Evolutionary conservation across 2,888 invertebrate genomes (phyloP).

Genomic region (Leucozona laternaria): DNA sequence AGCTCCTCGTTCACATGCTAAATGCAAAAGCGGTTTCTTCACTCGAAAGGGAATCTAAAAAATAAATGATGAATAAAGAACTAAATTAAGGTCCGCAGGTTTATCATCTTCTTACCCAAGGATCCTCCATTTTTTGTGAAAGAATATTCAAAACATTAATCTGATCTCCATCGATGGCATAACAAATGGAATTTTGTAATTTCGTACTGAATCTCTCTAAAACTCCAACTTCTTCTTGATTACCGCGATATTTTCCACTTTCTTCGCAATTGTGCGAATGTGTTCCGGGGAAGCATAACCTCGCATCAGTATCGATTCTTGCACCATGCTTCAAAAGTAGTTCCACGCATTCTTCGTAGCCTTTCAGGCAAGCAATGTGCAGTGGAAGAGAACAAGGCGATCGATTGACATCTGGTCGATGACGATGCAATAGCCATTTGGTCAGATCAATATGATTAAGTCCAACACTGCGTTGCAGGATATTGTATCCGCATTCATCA

Average conservation of each 20-base stretch:
- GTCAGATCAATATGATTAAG: conserved; percentile 89
- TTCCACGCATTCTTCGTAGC: conserved; percentile 89
- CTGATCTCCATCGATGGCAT: conserved; percentile 90
- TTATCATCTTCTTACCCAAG: conserved; percentile 84
- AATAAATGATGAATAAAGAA: not conserved
- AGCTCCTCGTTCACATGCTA: conserved; percentile 89
- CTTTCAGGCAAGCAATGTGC: conserved; percentile 90
- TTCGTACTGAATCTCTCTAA: conserved; percentile 84
- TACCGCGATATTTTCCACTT: conserved; percentile 86
- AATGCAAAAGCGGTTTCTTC: conserved; percentile 87
- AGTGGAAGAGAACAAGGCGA: conserved; percentile 90
- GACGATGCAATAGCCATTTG: conserved; percentile 87
- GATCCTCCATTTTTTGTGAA: conserved; percentile 88
- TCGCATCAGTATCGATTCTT: conserved; percentile 88
- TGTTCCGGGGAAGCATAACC: conserved; percentile 90
- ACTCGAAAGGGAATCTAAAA: conserved; percentile 84
- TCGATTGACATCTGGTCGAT: conserved; percentile 87
- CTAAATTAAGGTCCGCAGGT: not conserved
- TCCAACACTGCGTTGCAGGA: conserved; percentile 90
- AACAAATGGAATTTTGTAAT: conserved; percentile 89
- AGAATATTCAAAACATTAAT: conserved; percentile 88
- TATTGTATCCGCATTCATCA: conserved; percentile 88
- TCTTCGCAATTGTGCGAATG: conserved; percentile 89
- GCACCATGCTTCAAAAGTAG: conserved; percentile 88
- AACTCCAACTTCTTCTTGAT: conserved; percentile 84